A percentile compares a stretch with the other conserved stretches of the same genome.
Evolutionary conservation across 2,797 vertebrate species (phyloP).

Genomic region (Oreochromis grahami): DNA sequence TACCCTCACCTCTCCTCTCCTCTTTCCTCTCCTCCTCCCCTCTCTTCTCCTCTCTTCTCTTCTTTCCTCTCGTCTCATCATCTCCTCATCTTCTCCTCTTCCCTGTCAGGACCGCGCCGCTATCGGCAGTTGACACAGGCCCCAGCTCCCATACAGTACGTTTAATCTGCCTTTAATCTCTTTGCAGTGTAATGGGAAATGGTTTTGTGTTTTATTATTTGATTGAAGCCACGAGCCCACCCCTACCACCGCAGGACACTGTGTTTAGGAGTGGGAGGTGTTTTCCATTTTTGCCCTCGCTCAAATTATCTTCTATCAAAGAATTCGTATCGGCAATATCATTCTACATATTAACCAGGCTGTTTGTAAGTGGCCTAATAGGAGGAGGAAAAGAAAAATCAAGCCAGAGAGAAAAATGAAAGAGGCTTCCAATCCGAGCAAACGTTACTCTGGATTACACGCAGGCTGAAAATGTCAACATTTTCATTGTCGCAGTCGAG

Average conservation of each 20-base stretch:
- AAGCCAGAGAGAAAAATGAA: conserved; percentile 4
- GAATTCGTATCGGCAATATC: conserved; percentile 54
- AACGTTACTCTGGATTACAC: conserved; percentile 7
- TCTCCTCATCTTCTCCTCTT: conserved; percentile 25
- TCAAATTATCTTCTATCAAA: conserved; percentile 58
- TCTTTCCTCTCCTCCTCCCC: background rate
- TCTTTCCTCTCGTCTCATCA: conserved; percentile 17
- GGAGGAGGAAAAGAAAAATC: background rate
- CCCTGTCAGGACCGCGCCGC: conserved; percentile 57
- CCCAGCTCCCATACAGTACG: conserved; percentile 49
- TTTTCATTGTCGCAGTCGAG: conserved; percentile 7
- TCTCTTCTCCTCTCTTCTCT: conserved; percentile 24
- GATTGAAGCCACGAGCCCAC: conserved; percentile 66
- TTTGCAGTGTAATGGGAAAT: conserved; percentile 80
- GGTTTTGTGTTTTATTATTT: conserved; percentile 80
- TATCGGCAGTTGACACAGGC: conserved; percentile 65
- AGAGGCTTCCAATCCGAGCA: background rate
- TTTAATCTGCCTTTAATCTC: conserved; percentile 82
- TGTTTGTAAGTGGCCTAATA: conserved; percentile 55
- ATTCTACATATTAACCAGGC: conserved; percentile 55
- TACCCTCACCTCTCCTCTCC: conserved; percentile 49
- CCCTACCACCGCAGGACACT: conserved; percentile 47
- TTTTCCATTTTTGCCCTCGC: conserved; percentile 49
- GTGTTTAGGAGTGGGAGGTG: conserved; percentile 59
- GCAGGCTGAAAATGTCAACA: background rate